Conservation (phyloP, 2,888 invertebrate species). For the Archips xylosteana region DNA sequence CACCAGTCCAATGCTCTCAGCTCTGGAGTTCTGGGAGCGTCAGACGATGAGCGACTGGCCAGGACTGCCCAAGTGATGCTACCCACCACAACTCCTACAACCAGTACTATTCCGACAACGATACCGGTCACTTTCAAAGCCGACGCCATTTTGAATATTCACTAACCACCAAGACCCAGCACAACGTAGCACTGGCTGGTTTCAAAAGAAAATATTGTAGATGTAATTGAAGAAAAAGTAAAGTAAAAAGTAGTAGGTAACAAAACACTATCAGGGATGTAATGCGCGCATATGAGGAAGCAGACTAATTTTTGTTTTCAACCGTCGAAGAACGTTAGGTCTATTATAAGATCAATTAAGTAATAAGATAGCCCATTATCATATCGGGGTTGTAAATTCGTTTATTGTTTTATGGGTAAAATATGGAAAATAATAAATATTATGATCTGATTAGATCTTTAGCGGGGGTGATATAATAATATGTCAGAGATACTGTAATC, state of each 20-base stretch:
- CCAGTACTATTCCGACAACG: slow-evolving; percentile 49
- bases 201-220: background rate
- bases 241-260: background rate
- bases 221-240: background rate
- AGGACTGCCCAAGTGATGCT: slow-evolving; percentile 59
- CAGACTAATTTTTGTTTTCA: slow-evolving; percentile 5
- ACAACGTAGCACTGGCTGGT: background rate
- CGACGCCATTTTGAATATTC: slow-evolving; percentile 46
- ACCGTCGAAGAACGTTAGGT: background rate
- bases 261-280: background rate
- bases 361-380: slow-evolving; percentile 4
- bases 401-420: background rate
- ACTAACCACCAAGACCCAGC: background rate
- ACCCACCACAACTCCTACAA: slow-evolving; percentile 54
- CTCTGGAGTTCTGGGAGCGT: slow-evolving; percentile 49
- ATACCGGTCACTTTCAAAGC: slow-evolving; percentile 48
- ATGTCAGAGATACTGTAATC: background rate
- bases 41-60: slow-evolving; percentile 46
- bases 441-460: background rate
- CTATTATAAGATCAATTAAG: background rate
- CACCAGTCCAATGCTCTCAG: slow-evolving; percentile 88
- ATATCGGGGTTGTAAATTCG: background rate
- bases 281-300: background rate
- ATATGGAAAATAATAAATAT: background rate
- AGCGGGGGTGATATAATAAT: background rate